A percentile compares a stretch with the other conserved stretches of the same genome.
Conservation (phyloP, 2,113 vertebrate genomes). For the Dunckerocampus dactyliophorus region DNA sequence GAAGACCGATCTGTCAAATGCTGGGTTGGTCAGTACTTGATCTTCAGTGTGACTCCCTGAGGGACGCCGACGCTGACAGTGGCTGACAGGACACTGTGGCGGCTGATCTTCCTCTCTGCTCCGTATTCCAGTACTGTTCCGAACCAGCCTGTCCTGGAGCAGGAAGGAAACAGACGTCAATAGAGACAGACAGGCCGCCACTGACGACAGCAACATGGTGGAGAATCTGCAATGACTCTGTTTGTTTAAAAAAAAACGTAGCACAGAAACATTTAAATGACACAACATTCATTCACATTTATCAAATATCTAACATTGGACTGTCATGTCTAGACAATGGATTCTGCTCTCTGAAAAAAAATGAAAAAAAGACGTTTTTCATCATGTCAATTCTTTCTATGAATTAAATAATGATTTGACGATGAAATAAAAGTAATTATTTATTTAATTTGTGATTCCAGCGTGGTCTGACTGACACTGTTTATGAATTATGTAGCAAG, state of each 20-base stretch:
- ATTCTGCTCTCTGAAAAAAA: too few relatives aligned
- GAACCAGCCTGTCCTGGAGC: constrained; percentile 87
- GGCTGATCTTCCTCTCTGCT: constrained; percentile 93
- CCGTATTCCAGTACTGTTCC: constrained; percentile 94
- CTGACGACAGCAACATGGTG: not conserved
- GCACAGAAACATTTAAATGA: too few relatives aligned
- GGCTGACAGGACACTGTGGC: constrained; percentile 89
- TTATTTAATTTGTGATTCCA: not conserved
- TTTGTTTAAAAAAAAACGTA: not conserved
- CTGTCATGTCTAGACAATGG: too few relatives aligned
- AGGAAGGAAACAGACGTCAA: not conserved
- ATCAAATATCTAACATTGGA: too few relatives aligned
- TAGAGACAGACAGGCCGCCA: constrained; percentile 5
- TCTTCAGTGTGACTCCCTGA: constrained; percentile 94
- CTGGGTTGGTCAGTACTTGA: constrained; percentile 79
- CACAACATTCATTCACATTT: too few relatives aligned
- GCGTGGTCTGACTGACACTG: too few relatives aligned
- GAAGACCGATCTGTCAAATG: constrained; percentile 13
- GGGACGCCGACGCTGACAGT: constrained; percentile 91
- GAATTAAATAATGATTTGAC: constrained; percentile 7
- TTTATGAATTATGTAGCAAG: not conserved
- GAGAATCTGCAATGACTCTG: constrained; percentile 2
- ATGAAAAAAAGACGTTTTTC: too few relatives aligned
- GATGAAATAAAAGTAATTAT: not conserved
- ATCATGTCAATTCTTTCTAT: not conserved